phyloP scores from a whole-genome alignment of 2,888 invertebrate species.

The Folsomia manolachei region DNA sequence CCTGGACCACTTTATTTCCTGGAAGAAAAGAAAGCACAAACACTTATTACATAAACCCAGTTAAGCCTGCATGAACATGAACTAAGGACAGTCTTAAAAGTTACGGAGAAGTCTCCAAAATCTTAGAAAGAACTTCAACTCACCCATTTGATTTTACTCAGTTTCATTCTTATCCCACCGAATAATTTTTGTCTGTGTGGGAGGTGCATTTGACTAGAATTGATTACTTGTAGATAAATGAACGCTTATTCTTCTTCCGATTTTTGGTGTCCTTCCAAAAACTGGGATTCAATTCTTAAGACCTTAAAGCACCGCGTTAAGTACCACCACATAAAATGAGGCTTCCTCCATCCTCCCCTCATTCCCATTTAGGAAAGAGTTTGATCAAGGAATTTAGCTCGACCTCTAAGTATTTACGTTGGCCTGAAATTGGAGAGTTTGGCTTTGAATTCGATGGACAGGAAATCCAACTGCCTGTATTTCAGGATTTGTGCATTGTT shows the following conservation, averaged over 20 bases:
- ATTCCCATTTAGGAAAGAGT: too few species aligned
- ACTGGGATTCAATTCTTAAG: not conserved
- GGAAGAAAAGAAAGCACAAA: not conserved
- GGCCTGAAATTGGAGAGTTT: too few species aligned
- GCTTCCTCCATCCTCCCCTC: too few species aligned
- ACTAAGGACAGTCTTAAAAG: too few species aligned
- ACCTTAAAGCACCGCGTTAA: too few species aligned
- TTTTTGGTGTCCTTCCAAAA: slow-evolving; percentile 6
- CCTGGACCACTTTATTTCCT: not conserved
- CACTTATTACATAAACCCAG: not conserved
- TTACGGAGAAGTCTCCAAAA: too few species aligned
- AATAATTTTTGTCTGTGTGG: not conserved
- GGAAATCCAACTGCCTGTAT: not conserved
- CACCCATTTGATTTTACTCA: not conserved
- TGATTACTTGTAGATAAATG: slow-evolving; percentile 13
- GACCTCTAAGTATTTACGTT: too few species aligned
- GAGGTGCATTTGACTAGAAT: slow-evolving; percentile 14
- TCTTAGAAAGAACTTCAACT: not conserved
- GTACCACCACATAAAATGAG: too few species aligned
- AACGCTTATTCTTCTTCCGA: slow-evolving; percentile 7
- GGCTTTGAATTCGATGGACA: not conserved
- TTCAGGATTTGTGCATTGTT: slow-evolving; percentile 1
- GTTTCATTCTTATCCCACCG: not conserved
- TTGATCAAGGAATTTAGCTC: too few species aligned
- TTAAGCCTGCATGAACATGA: not conserved